Evolutionary conservation across 2,888 invertebrate species (phyloP), one percentile per base, ranked within the genome.

Genomic region (Asteroscopus sphinx): DNA sequence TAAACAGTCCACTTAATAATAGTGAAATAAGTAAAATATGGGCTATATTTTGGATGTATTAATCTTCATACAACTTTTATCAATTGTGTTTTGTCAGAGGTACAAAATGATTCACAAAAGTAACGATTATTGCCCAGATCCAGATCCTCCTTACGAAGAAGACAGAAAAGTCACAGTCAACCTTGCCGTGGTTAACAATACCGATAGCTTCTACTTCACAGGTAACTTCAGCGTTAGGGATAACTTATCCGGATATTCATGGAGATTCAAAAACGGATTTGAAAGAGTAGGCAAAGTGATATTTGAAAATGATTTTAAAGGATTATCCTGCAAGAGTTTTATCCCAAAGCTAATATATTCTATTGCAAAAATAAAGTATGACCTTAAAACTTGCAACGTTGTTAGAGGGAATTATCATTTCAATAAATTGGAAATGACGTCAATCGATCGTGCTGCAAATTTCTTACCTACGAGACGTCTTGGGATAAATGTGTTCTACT

Each of bases 351-450:
- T 65, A n/a, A 40, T 65, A 13, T 45, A 21, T n/a, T 11, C 12
- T 21, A 15, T 36, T 1, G 36, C 26, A 4, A 57, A 45, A 65
- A 28, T 63, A 32, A 56, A 57, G 15, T 41, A 36, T 35, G 28
- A 65, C 35, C 26, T 48, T 5, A 45, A 56, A 12, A 63, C 65
- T n/a, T 62, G 61, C 7, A 37, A 62, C 0, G 12, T 63, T 9
- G 16, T 3, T 15, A 63, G 45, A 40, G 57, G 44, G 0, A 44
- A 21, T 48, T 63, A 65, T 48, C 21, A 16, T 36, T 11, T 65
- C 2, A 54, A 56, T 1, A 65, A 56, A 45, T 45, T 63, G n/a
- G 42, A 63, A 15, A 6, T 63, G 9, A 16, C 1, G 16, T 33
- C 49, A 21, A 11, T 56, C 15, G 57, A 49, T 45, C 65, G 57